These are phyloP conservation scores for Tethya wilhelma DNA, from an alignment of 37 sponge, comb jelly and placozoan species.

Conservation along the genomic window DNA sequence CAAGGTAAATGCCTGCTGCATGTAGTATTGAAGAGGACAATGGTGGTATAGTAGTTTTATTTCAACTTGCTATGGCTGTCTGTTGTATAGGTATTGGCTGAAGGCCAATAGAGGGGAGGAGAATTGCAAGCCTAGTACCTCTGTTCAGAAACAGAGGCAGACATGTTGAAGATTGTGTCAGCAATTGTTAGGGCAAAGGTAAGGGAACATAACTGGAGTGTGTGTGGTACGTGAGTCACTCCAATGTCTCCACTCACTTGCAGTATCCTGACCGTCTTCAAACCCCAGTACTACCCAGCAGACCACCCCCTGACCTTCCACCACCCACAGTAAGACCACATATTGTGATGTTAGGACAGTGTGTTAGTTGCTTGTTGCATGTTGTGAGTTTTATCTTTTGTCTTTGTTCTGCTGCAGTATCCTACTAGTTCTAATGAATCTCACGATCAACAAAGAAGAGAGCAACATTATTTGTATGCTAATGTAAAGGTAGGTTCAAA, in stretches of 20 bases:
- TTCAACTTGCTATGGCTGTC: neutral
- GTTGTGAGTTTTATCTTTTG: no score
- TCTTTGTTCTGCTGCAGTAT: no score
- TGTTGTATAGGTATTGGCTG: conserved; percentile 72
- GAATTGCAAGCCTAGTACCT: conserved; percentile 53
- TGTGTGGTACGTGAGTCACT: neutral
- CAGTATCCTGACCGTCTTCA: conserved; percentile 51
- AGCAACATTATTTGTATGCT: no score
- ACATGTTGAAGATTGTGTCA: conserved; percentile 62
- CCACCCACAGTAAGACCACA: neutral
- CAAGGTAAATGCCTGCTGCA: conserved; percentile 26
- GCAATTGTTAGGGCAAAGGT: conserved; percentile 77
- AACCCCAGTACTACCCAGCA: conserved; percentile 21
- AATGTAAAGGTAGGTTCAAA: no score
- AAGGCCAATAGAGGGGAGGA: conserved; percentile 57
- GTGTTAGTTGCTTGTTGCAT: no score
- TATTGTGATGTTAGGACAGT: no score
- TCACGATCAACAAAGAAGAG: no score
- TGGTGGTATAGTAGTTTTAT: neutral
- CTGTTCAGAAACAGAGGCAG: conserved; percentile 85
- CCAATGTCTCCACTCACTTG: neutral
- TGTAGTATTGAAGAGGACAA: no score
- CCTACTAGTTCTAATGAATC: no score
- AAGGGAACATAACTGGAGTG: neutral
- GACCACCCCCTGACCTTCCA: conserved; percentile 3